Conservation (phyloP, 92 coral and sea anemone genomes). For the Siderastrea siderea region DNA sequence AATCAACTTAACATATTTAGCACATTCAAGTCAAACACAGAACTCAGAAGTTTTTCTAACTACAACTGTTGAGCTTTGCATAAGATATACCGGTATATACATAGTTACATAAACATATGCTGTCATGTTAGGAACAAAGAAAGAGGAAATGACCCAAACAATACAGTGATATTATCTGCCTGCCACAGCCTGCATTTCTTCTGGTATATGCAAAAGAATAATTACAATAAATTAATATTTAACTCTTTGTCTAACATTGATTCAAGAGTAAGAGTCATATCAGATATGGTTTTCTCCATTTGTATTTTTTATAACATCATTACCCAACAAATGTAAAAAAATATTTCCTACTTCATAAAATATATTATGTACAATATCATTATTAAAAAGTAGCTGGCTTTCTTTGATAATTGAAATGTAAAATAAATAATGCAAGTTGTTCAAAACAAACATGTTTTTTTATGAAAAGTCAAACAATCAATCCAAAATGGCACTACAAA, state of each 20-base stretch:
- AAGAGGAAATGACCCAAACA: too few species aligned
- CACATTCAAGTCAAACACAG: too few species aligned
- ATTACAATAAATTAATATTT: background rate
- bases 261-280: background rate
- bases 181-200: too few species aligned
- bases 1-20: too few species aligned
- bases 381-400: background rate
- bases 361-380: slow-evolving; percentile 34
- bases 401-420: background rate
- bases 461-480: background rate
- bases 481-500: background rate
- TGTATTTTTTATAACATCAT: background rate
- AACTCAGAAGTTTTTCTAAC: too few species aligned
- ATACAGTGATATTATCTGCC: too few species aligned
- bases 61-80: too few species aligned
- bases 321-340: slow-evolving; percentile 9
- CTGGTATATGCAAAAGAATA: too few species aligned
- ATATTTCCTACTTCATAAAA: slow-evolving; percentile 32
- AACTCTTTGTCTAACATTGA: background rate
- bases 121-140: too few species aligned
- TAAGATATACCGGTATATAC: too few species aligned
- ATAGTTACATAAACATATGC: too few species aligned
- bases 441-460: background rate
- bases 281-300: background rate
- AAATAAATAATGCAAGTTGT: background rate